phyloP scores from a whole-genome alignment of 2,113 vertebrate species.

The Bubalus kerabau region DNA sequence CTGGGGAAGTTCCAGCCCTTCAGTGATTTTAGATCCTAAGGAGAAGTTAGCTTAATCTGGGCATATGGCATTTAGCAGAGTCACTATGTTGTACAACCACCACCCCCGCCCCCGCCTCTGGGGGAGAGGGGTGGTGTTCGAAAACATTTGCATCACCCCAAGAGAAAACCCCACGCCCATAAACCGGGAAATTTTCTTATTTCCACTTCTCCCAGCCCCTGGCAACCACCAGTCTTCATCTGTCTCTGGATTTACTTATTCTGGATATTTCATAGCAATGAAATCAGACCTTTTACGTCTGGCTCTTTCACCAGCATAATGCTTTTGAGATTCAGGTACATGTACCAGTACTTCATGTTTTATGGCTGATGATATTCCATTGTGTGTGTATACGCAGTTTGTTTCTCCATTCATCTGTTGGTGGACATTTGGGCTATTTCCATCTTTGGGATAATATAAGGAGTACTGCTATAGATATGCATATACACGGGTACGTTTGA shows the following conservation, averaged over 20 bases:
- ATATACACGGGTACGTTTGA: background rate
- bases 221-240: background rate
- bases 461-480: background rate
- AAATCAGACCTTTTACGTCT: background rate
- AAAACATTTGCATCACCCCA: background rate
- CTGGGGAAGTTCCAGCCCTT: background rate
- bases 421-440: background rate
- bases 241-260: background rate
- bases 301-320: background rate
- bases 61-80: background rate
- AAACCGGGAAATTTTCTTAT: background rate
- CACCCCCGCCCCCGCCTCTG: no score
- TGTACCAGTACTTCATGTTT: background rate
- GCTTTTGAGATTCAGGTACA: background rate
- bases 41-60: background rate
- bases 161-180: background rate
- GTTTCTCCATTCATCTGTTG: background rate
- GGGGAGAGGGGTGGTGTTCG: background rate
- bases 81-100: no score
- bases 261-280: background rate
- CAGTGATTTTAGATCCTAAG: background rate
- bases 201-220: background rate
- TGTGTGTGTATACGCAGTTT: background rate
- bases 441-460: background rate
- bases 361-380: background rate